phyloP scores from a whole-genome alignment of 2,888 invertebrate genomes.

The Carpatolechia fugitivella region DNA sequence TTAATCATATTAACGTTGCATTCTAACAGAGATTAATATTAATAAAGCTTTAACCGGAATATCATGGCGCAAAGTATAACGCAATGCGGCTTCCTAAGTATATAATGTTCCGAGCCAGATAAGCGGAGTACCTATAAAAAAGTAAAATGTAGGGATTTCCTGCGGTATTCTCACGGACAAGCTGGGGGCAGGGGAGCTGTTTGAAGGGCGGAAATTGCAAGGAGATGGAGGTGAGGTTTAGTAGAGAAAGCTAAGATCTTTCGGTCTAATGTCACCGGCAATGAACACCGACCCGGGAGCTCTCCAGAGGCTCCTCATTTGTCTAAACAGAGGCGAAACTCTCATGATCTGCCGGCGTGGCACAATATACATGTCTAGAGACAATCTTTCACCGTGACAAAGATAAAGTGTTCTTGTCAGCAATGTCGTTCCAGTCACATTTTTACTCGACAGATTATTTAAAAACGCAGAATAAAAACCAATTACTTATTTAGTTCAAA shows the following conservation, averaged over 20 bases:
- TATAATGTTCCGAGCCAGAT: conserved; percentile 41
- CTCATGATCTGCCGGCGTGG: conserved; percentile 13
- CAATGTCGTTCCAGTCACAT: conserved; percentile 10
- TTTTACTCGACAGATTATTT: conserved; percentile 17
- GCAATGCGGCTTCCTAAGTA: conserved; percentile 41
- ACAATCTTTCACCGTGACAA: conserved; percentile 38
- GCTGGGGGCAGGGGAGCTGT: conserved; percentile 53
- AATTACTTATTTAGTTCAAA: background rate
- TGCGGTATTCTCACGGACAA: conserved; percentile 43
- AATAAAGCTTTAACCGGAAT: conserved; percentile 14
- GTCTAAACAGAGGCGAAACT: conserved; percentile 32
- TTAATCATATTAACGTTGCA: conserved; percentile 5
- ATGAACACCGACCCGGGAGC: conserved; percentile 47
- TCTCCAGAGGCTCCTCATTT: conserved; percentile 43
- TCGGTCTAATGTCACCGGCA: conserved; percentile 58
- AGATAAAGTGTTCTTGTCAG: conserved; percentile 32
- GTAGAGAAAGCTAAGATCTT: conserved; percentile 41
- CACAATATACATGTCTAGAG: conserved; percentile 21
- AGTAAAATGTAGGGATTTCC: conserved; percentile 54
- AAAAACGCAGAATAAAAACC: conserved; percentile 10
- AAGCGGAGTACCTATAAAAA: conserved; percentile 54
- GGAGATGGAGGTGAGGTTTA: conserved; percentile 50
- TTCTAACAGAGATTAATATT: conserved; percentile 19
- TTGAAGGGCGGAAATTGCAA: conserved; percentile 54
- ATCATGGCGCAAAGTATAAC: conserved; percentile 22